Evolutionary conservation across 64 coral and sea anemone genomes (phyloP).

Genomic region (Anthopleura sola): DNA sequence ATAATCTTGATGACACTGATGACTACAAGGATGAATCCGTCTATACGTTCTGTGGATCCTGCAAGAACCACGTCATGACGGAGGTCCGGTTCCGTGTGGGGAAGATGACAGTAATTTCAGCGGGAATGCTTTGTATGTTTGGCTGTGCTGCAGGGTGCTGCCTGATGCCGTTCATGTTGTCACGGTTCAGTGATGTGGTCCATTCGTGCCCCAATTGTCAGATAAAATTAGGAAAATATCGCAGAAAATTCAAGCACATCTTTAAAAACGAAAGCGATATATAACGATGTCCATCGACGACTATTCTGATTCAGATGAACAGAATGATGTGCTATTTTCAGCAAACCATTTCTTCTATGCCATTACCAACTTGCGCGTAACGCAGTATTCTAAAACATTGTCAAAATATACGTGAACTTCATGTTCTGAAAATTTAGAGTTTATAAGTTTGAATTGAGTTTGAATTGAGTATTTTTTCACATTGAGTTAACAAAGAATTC

Average conservation of each 20-base stretch:
- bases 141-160: constrained; percentile 77
- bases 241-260: constrained; percentile 29
- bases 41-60: constrained; percentile 77
- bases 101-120: constrained; percentile 61
- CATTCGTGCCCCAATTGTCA: constrained; percentile 78
- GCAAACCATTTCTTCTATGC: too few relatives aligned
- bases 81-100: constrained; percentile 55
- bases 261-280: background rate
- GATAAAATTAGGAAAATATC: constrained; percentile 64
- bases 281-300: background rate
- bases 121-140: constrained; percentile 53
- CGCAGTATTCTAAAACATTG: too few relatives aligned
- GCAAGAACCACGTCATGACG: constrained; percentile 76
- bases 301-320: too few relatives aligned
- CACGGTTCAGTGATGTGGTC: constrained; percentile 55
- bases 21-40: constrained; percentile 66
- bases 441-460: too few relatives aligned
- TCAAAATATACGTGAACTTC: too few relatives aligned
- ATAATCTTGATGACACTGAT: constrained; percentile 20
- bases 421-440: too few relatives aligned
- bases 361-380: too few relatives aligned
- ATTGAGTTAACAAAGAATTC: too few relatives aligned
- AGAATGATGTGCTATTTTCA: too few relatives aligned
- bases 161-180: constrained; percentile 56
- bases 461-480: too few relatives aligned